Conservation (phyloP, 2,113 vertebrate species). For the Telmatochromis sp. region DNA sequence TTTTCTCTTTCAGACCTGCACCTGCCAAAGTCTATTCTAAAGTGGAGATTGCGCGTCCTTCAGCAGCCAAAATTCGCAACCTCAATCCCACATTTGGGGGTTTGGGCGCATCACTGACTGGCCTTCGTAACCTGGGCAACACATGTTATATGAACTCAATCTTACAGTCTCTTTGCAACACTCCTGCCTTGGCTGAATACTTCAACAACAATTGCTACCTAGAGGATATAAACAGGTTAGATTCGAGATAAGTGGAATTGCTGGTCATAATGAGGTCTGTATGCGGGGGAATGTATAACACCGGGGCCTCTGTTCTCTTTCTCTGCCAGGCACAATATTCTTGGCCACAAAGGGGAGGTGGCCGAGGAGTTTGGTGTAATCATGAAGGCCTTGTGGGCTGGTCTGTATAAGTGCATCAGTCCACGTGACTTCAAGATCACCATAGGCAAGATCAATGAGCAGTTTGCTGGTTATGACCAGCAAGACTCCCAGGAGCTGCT, state of each 20-base stretch:
- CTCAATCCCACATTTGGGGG: constrained; percentile 93
- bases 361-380: constrained; percentile 96
- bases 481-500: constrained; percentile 97
- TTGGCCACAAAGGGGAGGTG: constrained; percentile 96
- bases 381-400: constrained; percentile 94
- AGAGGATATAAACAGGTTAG: constrained; percentile 94
- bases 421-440: constrained; percentile 94
- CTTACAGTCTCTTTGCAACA: constrained; percentile 95
- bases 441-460: constrained; percentile 95
- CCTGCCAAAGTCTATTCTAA: constrained; percentile 69
- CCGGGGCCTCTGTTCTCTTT: neutral
- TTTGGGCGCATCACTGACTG: constrained; percentile 84
- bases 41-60: constrained; percentile 85
- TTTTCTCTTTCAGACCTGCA: constrained; percentile 48
- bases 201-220: constrained; percentile 90
- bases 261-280: neutral
- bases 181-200: constrained; percentile 86
- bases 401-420: constrained; percentile 90
- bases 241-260: neutral
- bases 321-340: constrained; percentile 80
- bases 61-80: constrained; percentile 89
- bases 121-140: constrained; percentile 94
- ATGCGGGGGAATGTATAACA: neutral
- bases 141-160: constrained; percentile 99
- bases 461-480: constrained; percentile 89